phyloP scores from a whole-genome alignment of 2,113 vertebrate genomes.

The Ursus arctos region DNA sequence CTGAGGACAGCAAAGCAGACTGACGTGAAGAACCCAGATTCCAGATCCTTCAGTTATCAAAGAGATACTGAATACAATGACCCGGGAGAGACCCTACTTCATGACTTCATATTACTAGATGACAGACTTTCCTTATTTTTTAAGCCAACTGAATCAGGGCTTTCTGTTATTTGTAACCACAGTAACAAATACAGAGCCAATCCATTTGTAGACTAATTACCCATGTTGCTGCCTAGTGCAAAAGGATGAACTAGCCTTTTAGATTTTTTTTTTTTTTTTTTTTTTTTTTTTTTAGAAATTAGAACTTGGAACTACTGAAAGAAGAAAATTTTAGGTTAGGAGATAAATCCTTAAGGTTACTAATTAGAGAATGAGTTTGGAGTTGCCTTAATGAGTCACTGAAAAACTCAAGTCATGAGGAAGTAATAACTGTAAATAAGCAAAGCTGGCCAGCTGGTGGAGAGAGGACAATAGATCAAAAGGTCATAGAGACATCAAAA shows the following conservation, averaged over 20 bases:
- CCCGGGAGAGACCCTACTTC: background rate
- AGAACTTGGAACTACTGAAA: background rate
- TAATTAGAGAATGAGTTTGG: slow-evolving; percentile 39
- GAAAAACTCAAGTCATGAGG: background rate
- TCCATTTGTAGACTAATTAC: background rate
- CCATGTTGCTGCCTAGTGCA: background rate
- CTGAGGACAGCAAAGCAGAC: background rate
- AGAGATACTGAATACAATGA: background rate
- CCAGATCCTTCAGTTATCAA: background rate
- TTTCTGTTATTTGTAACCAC: background rate
- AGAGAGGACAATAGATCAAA: background rate
- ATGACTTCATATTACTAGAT: background rate
- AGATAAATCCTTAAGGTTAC: background rate
- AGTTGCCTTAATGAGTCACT: slow-evolving; percentile 31
- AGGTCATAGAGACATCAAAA: background rate
- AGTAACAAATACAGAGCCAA: background rate
- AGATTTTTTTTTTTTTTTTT: background rate
- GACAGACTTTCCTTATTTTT: background rate
- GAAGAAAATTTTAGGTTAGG: background rate
- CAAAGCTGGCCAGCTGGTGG: background rate
- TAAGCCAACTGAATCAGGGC: background rate
- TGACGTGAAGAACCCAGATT: background rate
- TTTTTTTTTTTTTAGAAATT: background rate
- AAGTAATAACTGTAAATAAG: slow-evolving; percentile 7
- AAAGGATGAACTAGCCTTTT: background rate